These are phyloP conservation scores for Syrrhaptes paradoxus DNA, from an alignment of 2,113 vertebrate genomes.

Conservation along the genomic window DNA sequence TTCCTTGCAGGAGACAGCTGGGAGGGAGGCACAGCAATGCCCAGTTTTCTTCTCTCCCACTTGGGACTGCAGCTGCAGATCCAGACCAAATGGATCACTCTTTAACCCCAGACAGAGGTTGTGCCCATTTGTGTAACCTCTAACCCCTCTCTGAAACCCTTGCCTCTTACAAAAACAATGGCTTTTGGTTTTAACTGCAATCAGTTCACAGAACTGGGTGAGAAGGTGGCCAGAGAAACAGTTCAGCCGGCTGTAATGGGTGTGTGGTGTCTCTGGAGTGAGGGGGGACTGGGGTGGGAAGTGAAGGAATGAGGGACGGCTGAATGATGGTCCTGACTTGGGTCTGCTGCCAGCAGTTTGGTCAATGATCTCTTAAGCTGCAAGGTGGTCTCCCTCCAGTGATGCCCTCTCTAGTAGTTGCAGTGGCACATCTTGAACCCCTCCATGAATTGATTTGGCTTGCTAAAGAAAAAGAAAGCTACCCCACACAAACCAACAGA, in stretches of 20 bases:
- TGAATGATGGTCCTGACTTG: background rate
- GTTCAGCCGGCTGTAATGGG: fast-evolving
- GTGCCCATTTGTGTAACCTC: background rate
- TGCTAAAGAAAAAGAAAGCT: background rate
- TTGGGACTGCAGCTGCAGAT: background rate
- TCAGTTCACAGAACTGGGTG: background rate
- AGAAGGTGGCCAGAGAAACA: background rate
- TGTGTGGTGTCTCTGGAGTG: fast-evolving
- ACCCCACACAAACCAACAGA: background rate
- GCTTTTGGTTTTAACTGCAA: background rate
- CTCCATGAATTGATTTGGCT: background rate
- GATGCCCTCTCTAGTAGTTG: background rate
- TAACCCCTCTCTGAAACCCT: background rate
- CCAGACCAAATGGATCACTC: background rate
- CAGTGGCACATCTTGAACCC: background rate
- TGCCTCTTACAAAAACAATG: background rate
- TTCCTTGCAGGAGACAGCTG: background rate
- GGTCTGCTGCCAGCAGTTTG: background rate
- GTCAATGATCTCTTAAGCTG: background rate
- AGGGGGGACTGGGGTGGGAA: too few relatives aligned
- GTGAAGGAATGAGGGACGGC: background rate
- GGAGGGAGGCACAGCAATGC: background rate
- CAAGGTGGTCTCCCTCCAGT: background rate
- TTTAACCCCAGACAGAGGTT: background rate
- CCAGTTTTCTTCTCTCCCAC: background rate